phyloP scores from a whole-genome alignment of 2,113 vertebrate species.

The Australoheros scitulus region DNA sequence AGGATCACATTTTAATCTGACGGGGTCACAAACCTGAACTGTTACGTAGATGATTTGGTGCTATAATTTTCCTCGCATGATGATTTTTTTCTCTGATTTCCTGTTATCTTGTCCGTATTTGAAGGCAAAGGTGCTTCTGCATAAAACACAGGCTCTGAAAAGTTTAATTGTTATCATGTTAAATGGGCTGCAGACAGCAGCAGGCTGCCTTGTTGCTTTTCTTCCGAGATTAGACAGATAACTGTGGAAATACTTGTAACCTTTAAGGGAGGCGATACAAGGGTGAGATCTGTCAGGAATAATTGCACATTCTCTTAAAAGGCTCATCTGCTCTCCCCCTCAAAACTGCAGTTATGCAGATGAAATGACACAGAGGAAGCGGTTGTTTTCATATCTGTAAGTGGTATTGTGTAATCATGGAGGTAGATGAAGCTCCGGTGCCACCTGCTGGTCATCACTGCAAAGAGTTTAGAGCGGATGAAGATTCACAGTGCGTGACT shows the following conservation, averaged over 20 bases:
- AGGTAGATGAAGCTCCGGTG: slow-evolving; percentile 14
- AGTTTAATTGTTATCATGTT: slow-evolving; percentile 31
- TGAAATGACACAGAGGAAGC: slow-evolving; percentile 30
- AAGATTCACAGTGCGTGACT: background rate
- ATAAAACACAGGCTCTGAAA: slow-evolving; percentile 12
- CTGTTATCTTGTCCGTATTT: background rate
- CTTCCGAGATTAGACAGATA: slow-evolving; percentile 13
- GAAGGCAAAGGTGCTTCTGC: slow-evolving; percentile 8
- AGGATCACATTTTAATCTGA: background rate
- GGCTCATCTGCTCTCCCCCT: slow-evolving; percentile 17
- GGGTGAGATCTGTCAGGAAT: slow-evolving; percentile 2
- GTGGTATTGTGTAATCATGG: slow-evolving; percentile 56
- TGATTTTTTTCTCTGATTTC: slow-evolving; percentile 18
- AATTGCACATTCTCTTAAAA: slow-evolving; percentile 35
- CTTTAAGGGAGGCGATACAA: slow-evolving; percentile 28
- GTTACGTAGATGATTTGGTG: background rate
- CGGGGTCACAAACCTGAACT: background rate
- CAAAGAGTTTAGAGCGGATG: background rate
- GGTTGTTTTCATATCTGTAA: slow-evolving; percentile 44
- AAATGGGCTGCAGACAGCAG: slow-evolving; percentile 17
- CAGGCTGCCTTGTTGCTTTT: slow-evolving; percentile 22
- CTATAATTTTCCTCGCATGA: background rate
- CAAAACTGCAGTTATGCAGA: slow-evolving; percentile 41
- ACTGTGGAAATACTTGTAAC: slow-evolving; percentile 14
- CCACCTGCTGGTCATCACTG: slow-evolving; percentile 63